Conservation (phyloP, 2,797 vertebrate genomes). For the Phataginus tetradactyla region DNA sequence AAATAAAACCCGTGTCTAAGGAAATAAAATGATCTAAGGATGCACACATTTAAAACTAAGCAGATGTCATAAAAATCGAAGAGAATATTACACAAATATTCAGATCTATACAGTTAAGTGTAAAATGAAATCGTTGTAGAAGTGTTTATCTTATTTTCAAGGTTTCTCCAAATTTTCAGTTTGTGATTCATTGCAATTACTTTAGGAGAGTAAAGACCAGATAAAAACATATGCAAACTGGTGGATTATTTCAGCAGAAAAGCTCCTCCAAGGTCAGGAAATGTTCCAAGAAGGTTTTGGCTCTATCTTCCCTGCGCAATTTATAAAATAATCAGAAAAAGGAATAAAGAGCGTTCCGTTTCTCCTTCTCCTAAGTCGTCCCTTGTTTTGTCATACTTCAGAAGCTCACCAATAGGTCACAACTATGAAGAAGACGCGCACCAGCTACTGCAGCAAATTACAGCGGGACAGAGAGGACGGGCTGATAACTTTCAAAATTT, state of each 20-base stretch:
- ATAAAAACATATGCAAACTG: neutral
- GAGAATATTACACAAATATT: neutral
- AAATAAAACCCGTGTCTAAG: constrained; percentile 61
- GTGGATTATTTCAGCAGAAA: neutral
- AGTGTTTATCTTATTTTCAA: neutral
- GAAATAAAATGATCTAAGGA: neutral
- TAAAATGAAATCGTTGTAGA: neutral
- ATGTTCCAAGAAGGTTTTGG: neutral
- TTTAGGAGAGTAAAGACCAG: neutral
- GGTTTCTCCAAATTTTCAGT: neutral
- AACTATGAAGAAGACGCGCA: rapidly evolving
- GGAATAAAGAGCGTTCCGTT: neutral
- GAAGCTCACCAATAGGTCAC: neutral
- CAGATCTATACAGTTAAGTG: neutral
- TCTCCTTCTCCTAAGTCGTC: neutral
- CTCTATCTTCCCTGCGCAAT: neutral
- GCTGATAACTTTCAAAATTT: neutral
- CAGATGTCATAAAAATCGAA: neutral
- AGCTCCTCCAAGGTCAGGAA: neutral
- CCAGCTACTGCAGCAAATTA: neutral
- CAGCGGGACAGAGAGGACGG: neutral
- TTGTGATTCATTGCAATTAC: neutral
- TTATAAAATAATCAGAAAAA: neutral
- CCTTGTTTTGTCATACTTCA: neutral
- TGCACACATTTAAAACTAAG: neutral